phyloP scores from a whole-genome alignment of 2,888 invertebrate genomes.

The Portevinia maculata region DNA sequence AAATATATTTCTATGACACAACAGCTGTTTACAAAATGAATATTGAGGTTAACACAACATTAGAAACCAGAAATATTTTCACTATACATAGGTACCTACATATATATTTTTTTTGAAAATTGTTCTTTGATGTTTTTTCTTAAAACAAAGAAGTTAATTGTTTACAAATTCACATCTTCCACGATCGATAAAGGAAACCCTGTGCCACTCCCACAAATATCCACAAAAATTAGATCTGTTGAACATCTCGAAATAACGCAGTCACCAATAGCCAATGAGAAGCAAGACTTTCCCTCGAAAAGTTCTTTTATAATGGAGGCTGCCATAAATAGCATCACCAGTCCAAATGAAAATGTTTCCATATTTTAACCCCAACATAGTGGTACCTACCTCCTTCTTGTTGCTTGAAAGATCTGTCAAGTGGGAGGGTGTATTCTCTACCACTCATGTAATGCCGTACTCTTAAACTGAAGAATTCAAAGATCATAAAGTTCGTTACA shows the following conservation, averaged over 20 bases:
- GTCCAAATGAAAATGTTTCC: slow-evolving; percentile 2
- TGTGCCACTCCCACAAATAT: background rate
- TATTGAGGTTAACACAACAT: no score
- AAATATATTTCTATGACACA: no score
- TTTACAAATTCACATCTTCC: background rate
- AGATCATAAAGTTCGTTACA: slow-evolving; percentile 33
- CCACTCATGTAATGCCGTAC: slow-evolving; percentile 30
- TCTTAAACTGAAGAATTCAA: slow-evolving; percentile 30
- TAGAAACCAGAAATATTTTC: background rate
- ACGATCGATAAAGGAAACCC: background rate
- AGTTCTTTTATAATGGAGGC: slow-evolving; percentile 49
- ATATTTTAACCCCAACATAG: slow-evolving; percentile 7
- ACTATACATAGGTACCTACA: no score
- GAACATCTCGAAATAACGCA: slow-evolving; percentile 22
- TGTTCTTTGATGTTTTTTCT: background rate
- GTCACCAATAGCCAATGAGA: slow-evolving; percentile 33
- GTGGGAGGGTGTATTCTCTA: slow-evolving; percentile 15
- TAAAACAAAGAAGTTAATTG: background rate
- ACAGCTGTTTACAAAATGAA: background rate
- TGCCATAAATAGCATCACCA: slow-evolving; percentile 55
- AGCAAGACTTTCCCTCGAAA: slow-evolving; percentile 1
- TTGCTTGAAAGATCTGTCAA: slow-evolving; percentile 12
- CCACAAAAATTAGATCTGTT: background rate
- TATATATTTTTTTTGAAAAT: background rate
- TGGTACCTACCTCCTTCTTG: slow-evolving; percentile 27